Base-by-base conservation (phyloP, 2,113 vertebrate species). In the Tretioscincus oriximinensis region DNA sequence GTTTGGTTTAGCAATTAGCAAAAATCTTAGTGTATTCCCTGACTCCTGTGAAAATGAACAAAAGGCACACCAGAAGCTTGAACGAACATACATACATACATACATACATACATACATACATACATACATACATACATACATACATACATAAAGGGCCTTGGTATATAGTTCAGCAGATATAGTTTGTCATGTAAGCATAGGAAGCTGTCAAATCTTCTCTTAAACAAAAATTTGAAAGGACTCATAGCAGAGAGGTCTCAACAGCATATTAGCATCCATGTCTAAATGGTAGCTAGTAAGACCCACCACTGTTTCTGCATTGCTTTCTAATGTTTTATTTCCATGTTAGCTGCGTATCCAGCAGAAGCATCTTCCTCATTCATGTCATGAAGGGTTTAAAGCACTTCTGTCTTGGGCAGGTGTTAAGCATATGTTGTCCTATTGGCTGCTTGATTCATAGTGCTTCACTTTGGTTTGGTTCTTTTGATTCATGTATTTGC, bases 381-480 rank as follows among this genome's bases (percentile, higher is more conserved):
- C 16, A 5, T 12, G 9, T 61, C 29, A 4, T 41, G 11, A 5
- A 20, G 49, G 24, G 45, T 61, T 68, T 61, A n/a, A 22, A 9
- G 1, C 35, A 26, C 31, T 41, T n/a, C 35, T 9, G 20, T 58
- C 28, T 66, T 80, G 41, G 68, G 47, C 78, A 80, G 78, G 54
- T 80, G 78, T 80, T 69, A 51, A 63, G 60, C 78, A 80, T 80
- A 72, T 80, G 78, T 58, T 31, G 26, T 80, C 35, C n/a, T 41
- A 28, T 80, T 45, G 47, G 58, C 78, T 72, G 58, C 72, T 20
- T 24, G 47, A 72, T 70, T 70, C 54, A 70, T 60, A 70, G 35
- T 60, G 67, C 26, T n/a, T 41, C 35, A 41, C 35, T 2, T 41
- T 41, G 35, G 35, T 41, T 41, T 41, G 49, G 31, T 72, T 80